Conservation (phyloP, 1,140 invertebrate genomes). For the Anthonomus grandis region DNA sequence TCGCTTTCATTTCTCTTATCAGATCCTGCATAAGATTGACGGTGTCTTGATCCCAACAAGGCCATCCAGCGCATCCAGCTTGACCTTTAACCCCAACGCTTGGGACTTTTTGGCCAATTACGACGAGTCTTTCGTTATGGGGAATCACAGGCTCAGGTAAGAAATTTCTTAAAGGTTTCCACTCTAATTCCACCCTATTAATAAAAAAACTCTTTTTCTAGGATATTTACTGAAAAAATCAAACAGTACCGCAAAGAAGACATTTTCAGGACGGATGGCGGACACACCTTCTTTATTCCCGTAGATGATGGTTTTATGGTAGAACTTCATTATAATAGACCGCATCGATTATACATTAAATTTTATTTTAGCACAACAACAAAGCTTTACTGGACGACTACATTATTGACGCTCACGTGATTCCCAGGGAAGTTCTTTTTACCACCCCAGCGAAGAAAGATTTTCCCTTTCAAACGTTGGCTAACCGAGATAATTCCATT, state of each 20-base stretch:
- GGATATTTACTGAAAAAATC: constrained; percentile 61
- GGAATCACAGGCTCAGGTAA: constrained; percentile 61
- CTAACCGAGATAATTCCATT: constrained; percentile 76
- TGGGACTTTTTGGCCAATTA: constrained; percentile 72
- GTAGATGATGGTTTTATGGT: constrained; percentile 87
- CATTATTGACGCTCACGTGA: constrained; percentile 88
- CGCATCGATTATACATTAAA: constrained; percentile 10
- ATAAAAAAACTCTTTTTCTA: constrained; percentile 12
- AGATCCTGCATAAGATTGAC: constrained; percentile 80
- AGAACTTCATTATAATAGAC: constrained; percentile 26
- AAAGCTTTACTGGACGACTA: constrained; percentile 67
- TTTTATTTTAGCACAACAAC: constrained; percentile 29
- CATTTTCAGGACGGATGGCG: constrained; percentile 71
- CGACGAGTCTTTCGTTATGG: constrained; percentile 69
- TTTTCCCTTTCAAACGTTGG: constrained; percentile 69
- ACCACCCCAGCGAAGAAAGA: constrained; percentile 71
- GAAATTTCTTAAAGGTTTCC: constrained; percentile 1
- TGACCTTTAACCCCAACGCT: constrained; percentile 74
- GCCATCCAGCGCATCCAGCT: constrained; percentile 54
- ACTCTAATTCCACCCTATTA: not conserved
- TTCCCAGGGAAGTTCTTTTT: constrained; percentile 82
- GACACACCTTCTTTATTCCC: constrained; percentile 84
- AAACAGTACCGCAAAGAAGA: constrained; percentile 65
- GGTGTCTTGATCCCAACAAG: constrained; percentile 71
- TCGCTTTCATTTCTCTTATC: constrained; percentile 16